These are phyloP conservation scores for Oceanodroma tethys DNA, from an alignment of 2,113 vertebrate species.

Conservation along the genomic window DNA sequence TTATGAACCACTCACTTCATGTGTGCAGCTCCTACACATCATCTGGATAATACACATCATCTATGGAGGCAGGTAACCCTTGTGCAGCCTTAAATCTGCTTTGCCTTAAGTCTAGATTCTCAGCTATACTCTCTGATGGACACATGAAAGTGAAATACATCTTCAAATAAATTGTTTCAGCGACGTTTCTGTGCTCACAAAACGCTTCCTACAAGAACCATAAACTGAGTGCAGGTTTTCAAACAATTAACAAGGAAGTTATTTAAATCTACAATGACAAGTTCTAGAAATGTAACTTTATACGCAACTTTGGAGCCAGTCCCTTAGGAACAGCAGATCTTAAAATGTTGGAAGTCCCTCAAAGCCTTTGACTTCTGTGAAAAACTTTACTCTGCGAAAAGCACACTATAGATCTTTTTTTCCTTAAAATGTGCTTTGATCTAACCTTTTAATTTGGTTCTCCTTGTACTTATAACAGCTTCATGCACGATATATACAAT, in stretches of 20 bases:
- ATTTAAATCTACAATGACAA: neutral
- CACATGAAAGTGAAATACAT: neutral
- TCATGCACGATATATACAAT: neutral
- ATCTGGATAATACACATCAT: neutral
- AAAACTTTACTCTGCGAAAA: neutral
- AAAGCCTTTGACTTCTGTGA: neutral
- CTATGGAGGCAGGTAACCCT: neutral
- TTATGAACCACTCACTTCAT: neutral
- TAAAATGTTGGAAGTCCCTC: neutral
- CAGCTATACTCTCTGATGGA: neutral
- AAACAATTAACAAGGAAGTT: neutral
- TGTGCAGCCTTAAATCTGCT: neutral
- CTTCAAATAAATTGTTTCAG: neutral
- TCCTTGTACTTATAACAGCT: neutral
- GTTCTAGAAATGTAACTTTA: neutral
- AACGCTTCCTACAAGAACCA: neutral
- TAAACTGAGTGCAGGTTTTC: neutral
- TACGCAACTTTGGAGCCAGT: neutral
- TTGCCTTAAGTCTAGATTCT: neutral
- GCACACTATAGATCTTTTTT: neutral
- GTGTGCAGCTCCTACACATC: neutral
- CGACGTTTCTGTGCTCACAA: neutral
- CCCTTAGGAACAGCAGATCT: neutral
- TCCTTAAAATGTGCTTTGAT: neutral
- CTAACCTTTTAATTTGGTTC: neutral